Conservation (phyloP, 2,113 vertebrate species). For the Oenanthe melanoleuca region DNA sequence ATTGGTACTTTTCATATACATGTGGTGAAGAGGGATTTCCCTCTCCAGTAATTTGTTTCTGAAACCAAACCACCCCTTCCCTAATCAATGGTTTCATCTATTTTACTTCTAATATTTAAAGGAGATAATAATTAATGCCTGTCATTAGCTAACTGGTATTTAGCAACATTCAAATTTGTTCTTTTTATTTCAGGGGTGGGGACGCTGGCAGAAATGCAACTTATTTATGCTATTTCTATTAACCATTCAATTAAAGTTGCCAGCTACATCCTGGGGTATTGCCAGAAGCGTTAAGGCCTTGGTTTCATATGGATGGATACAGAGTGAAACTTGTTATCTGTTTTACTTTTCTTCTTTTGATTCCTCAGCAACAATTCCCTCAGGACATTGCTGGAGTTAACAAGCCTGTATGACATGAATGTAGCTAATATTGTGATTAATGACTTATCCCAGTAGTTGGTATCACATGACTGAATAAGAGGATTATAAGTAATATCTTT, state of each 20-base stretch:
- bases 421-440: conserved; percentile 33
- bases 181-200: background rate
- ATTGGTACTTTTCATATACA: background rate
- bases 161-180: background rate
- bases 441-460: conserved; percentile 2
- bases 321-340: background rate
- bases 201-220: background rate
- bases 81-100: background rate
- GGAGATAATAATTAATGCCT: background rate
- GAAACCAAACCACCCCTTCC: background rate
- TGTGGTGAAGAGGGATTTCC: background rate
- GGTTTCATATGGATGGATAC: background rate
- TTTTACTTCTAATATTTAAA: background rate
- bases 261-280: background rate
- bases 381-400: background rate
- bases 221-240: background rate
- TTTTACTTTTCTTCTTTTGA: background rate
- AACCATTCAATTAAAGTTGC: background rate
- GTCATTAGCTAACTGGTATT: background rate
- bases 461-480: conserved; percentile 30
- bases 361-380: background rate
- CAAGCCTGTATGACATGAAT: background rate
- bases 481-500: conserved; percentile 41
- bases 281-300: background rate
- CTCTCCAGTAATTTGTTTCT: background rate